Percentiles rank a stretch among this genome's conserved stretches.
Evolutionary conservation across 2,797 vertebrate species (phyloP).

Genomic region (Leucoraja ocellata): DNA sequence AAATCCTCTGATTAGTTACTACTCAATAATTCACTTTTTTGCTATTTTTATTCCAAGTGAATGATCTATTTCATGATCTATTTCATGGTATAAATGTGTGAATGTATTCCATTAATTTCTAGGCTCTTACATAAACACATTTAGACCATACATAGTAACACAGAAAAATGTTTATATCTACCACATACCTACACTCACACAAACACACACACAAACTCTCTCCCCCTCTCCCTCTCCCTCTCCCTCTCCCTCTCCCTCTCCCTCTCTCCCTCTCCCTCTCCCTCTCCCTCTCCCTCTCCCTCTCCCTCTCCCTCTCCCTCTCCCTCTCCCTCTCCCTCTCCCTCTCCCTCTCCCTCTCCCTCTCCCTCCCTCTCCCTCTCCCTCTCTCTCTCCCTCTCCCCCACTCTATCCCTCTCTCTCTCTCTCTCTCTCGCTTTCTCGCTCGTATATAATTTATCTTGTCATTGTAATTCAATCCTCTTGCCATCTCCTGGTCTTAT

Average conservation of each 20-base stretch:
- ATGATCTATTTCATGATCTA: background rate
- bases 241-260: too few species aligned
- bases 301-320: too few species aligned
- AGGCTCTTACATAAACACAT: background rate
- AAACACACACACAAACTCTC: too few species aligned
- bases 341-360: too few species aligned
- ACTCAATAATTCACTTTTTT: background rate
- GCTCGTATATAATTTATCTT: background rate
- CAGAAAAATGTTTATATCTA: background rate
- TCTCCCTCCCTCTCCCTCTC: too few species aligned
- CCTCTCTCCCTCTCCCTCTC: too few species aligned
- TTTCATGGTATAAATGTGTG: background rate
- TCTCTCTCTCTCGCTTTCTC: too few species aligned
- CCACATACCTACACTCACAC: too few species aligned
- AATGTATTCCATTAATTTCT: background rate
- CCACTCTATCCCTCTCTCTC: too few species aligned
- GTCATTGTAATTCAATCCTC: slow-evolving; percentile 14
- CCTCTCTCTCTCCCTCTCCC: too few species aligned
- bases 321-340: too few species aligned
- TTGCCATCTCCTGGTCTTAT: background rate
- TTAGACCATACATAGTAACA: background rate
- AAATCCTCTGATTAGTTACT: background rate
- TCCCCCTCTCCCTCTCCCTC: too few species aligned
- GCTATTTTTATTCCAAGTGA: background rate
- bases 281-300: background rate